A percentile compares a stretch with the other conserved stretches of the same genome.
phyloP scores from a whole-genome alignment of 2,113 vertebrate genomes.

The Carlito syrichta region DNA sequence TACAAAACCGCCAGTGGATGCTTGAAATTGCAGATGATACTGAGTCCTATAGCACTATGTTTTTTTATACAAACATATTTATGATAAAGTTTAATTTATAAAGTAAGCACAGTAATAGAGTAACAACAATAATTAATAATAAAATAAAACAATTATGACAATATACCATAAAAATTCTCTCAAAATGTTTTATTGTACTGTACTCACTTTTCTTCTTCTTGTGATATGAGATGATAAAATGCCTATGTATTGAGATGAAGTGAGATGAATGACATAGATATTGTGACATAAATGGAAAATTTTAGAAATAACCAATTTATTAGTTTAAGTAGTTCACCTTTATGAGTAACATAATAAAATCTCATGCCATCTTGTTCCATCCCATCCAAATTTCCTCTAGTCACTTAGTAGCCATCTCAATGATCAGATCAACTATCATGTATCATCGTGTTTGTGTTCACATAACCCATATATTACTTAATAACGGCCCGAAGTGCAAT shows the following conservation, averaged over 20 bases:
- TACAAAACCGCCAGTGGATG: not conserved
- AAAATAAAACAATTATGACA: not conserved
- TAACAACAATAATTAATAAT: not conserved
- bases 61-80: not conserved
- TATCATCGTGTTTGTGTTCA: not conserved
- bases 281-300: not conserved
- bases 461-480: not conserved
- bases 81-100: not conserved
- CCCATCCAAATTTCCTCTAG: not conserved
- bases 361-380: not conserved
- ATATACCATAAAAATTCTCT: not conserved
- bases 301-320: not conserved
- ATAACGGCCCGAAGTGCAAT: not conserved
- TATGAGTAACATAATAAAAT: not conserved
- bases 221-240: not conserved
- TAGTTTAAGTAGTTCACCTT: not conserved
- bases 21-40: not conserved
- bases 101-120: not conserved
- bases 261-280: not conserved
- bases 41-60: not conserved
- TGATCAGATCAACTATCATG: not conserved
- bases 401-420: not conserved
- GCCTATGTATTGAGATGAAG: not conserved
- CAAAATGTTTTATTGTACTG: not conserved
- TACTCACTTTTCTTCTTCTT: not conserved